A percentile compares a stretch with the other conserved stretches of the same genome.
Conservation (phyloP, 1,140 invertebrate species). For the Euwallacea similis region DNA sequence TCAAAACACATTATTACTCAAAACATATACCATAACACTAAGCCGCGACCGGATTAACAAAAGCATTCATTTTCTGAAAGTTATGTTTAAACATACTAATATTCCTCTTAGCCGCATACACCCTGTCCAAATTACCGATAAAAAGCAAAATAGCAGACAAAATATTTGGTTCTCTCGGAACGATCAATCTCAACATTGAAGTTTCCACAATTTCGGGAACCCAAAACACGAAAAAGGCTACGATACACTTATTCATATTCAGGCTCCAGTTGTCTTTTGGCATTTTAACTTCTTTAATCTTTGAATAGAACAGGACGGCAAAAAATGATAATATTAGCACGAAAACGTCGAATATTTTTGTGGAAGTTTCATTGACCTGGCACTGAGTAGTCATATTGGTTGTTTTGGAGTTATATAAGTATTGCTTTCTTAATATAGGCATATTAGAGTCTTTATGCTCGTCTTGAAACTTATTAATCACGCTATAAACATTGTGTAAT, state of each 20-base stretch:
- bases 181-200: conserved; percentile 7
- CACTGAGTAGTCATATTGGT: conserved; percentile 4
- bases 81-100: conserved; percentile 17
- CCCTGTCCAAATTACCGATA: conserved; percentile 17
- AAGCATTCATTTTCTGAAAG: conserved; percentile 17
- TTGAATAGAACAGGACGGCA: conserved; percentile 17
- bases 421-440: conserved; percentile 15
- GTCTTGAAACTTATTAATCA: conserved; percentile 23
- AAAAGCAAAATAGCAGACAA: conserved; percentile 20
- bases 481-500: conserved; percentile 15
- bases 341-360: conserved; percentile 21
- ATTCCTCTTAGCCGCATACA: conserved; percentile 19
- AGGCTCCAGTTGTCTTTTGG: neutral
- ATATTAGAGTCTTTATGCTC: conserved; percentile 12
- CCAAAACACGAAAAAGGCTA: conserved; percentile 23
- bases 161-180: conserved; percentile 17
- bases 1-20: conserved; percentile 1
- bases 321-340: conserved; percentile 16
- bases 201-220: conserved; percentile 16
- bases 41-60: conserved; percentile 8
- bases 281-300: conserved; percentile 13
- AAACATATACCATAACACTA: neutral
- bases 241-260: conserved; percentile 23
- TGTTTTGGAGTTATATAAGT: conserved; percentile 9
- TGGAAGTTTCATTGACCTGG: neutral